Evolutionary conservation across 2,797 vertebrate species (phyloP), one percentile per base, ranked within the genome.

Genomic region (Columba guinea): DNA sequence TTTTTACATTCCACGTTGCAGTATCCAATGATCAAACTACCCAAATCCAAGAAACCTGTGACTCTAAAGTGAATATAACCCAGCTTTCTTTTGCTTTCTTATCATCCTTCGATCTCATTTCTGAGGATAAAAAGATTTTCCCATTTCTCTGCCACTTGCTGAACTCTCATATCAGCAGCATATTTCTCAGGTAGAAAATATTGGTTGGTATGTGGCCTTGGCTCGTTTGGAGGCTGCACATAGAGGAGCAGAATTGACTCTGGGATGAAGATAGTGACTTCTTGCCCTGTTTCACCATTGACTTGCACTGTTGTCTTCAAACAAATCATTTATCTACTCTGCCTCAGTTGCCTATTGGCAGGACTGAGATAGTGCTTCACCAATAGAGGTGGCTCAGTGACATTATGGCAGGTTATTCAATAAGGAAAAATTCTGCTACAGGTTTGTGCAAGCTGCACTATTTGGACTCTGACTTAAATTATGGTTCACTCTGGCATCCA

Each of bases 1-100:
- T 12, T 23, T 46, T 49, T 49, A n/a, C 10, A 24, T 24, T 60
- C 15, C 22, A 11, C 0, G 2, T 26, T 1, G 2, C 28, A 26
- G 24, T 22, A 82, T 56, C 41, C 77, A 71, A 13, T 9, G 26
- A 53, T 53, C 37, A 37, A 7, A 49, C 18, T n/a, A 46, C 15
- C 23, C 11, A 69, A 64, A 28, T 13, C 30, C 58, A 24, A 53
- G 51, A 69, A 55, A 62, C 24, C 7, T 30, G 8, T 59, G 32
- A 49, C 52, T 55, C 16, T 30, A 60, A 84, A 46, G 35, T 24
- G 19, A 52, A 28, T 8, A 8, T 27, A 35, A 35, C 4, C 5
- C 18, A 44, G 39, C 5, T 81, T 81, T 18, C 15, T 55, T 46
- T 81, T 37, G 5, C 8, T 55, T 76, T 70, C 48, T 70, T 32